Base-by-base conservation (phyloP, 2,888 invertebrate genomes). In the Metopia argyrocephala region DNA sequence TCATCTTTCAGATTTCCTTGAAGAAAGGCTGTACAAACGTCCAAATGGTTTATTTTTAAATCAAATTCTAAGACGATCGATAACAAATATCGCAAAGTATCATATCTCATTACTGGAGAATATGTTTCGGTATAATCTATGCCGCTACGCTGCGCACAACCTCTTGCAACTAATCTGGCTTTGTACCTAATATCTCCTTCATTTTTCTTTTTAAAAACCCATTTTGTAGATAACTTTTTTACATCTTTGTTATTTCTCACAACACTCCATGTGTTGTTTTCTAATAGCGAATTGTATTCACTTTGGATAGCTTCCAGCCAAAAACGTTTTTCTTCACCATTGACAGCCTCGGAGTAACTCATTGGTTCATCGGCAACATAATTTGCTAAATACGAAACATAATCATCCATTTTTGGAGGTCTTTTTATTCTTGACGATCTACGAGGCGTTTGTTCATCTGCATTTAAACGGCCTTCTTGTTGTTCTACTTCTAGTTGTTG, bases 101-200 rank as follows among this genome's bases (percentile, higher is more conserved):
- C 31, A 18, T 66, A 66, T 20, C 52, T 38, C 71, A 71, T 71
- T n/a, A 71, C 71, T 50, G 71, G 71, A 5, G 71, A 61, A 23
- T 71, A 62, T 12, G 71, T 71, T 57, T 75, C 65, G 1, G 23
- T 65, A 52, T 83, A 85, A 56, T 86, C 83, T 15, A 83, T 65
- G 2, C 82, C 84, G 4, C 54, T 15, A 46, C 65, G 76, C 61
- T 87, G 86, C 5, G 70, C 52, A 59, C 76, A 86, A 6, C 86
- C 85, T 84, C 85, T 85, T 3, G 83, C 83, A 0, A 86, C 85
- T 18, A 48, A 27, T 18, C 48, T 48, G 3, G 48, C 48, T 15
- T 48, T 31, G 12, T 31, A 45, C 48, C 28, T 52, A 5, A 28
- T 31, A 31, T 52, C 71, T 9, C 52, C 31, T 31, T 59, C 38